These are phyloP conservation scores for Cephus spinipes DNA, from an alignment of 2,888 invertebrate genomes.

Conservation along the genomic window DNA sequence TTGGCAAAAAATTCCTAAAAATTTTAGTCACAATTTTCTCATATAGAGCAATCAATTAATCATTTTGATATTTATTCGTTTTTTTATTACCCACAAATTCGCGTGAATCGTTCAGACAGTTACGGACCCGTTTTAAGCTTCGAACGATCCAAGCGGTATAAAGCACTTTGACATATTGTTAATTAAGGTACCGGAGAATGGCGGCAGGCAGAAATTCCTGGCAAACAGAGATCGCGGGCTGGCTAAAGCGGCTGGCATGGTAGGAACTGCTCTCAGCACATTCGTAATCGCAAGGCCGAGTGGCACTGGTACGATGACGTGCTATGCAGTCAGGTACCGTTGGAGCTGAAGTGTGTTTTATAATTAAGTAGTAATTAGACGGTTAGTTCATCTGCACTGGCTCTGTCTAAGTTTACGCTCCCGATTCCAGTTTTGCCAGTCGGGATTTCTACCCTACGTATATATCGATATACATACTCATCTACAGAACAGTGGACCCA, in stretches of 20 bases:
- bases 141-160: not conserved
- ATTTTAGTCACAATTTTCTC: not conserved
- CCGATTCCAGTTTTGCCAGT: not conserved
- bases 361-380: slow-evolving; percentile 39
- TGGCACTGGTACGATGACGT: slow-evolving; percentile 7
- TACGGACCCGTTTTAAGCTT: not conserved
- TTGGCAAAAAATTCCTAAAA: not conserved
- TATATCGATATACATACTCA: not conserved
- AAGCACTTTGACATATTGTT: slow-evolving; percentile 29
- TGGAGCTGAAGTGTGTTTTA: slow-evolving; percentile 23
- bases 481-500: not conserved
- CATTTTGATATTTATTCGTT: not conserved
- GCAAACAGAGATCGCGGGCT: slow-evolving; percentile 22
- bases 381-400: slow-evolving; percentile 26
- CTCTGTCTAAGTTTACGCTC: not conserved
- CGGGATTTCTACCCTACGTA: not conserved
- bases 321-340: slow-evolving; percentile 17
- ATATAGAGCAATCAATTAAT: not conserved
- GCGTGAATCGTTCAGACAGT: not conserved
- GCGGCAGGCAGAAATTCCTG: slow-evolving; percentile 26
- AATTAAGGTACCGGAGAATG: slow-evolving; percentile 31
- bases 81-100: not conserved
- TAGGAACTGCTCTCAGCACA: slow-evolving; percentile 8
- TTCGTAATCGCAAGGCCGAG: slow-evolving; percentile 18
- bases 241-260: not conserved